Evolutionary conservation across 2,797 vertebrate genomes (phyloP).

Genomic region (Myotis vivesi): DNA sequence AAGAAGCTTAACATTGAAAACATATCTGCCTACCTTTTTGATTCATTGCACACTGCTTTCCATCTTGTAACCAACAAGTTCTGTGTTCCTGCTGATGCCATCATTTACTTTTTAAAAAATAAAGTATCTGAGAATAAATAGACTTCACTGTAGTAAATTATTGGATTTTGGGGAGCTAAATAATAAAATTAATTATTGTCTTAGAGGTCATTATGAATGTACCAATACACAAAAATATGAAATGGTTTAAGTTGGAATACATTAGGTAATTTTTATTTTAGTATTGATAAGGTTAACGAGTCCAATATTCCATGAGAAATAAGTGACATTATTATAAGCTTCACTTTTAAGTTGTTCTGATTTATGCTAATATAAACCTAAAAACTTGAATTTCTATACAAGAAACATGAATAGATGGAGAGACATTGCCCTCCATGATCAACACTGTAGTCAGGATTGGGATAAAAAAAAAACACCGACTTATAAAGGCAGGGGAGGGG

Average conservation of each 20-base stretch:
- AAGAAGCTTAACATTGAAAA: conserved; percentile 72
- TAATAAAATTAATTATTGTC: conserved; percentile 23
- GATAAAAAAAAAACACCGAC: neutral
- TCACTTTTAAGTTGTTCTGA: conserved; percentile 1
- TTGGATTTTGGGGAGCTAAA: neutral
- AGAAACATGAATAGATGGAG: neutral
- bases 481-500: neutral
- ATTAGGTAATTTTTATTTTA: conserved; percentile 23
- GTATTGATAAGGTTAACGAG: neutral
- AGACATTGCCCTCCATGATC: neutral
- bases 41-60: conserved; percentile 59
- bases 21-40: conserved; percentile 65
- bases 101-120: conserved; percentile 31
- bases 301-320: neutral
- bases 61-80: conserved; percentile 66
- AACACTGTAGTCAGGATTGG: neutral
- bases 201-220: neutral
- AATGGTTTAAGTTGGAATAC: neutral
- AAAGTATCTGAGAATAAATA: neutral
- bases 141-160: neutral
- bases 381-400: neutral
- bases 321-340: neutral
- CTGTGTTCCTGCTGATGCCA: conserved; percentile 51
- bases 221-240: neutral
- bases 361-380: neutral